Percentiles rank a stretch among this genome's conserved stretches.
Conservation (phyloP, 2,113 vertebrate genomes). For the Otis tarda region DNA sequence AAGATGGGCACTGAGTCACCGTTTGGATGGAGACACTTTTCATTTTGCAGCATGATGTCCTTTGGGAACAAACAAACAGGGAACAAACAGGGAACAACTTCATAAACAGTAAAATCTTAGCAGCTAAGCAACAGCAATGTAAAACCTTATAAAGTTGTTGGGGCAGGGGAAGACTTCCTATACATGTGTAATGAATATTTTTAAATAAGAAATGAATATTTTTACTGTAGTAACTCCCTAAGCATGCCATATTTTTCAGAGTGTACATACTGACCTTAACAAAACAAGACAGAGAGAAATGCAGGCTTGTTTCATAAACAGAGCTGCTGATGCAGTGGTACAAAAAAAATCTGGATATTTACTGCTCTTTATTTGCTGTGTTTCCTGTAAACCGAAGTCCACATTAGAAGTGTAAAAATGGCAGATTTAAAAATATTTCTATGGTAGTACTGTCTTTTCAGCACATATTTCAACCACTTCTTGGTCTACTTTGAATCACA, state of each 20-base stretch:
- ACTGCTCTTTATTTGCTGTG: not conserved
- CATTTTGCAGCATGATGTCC: not conserved
- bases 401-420: not conserved
- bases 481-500: not conserved
- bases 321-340: not conserved
- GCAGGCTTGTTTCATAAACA: not conserved
- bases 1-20: not conserved
- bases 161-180: accelerated
- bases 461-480: not conserved
- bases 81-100: not conserved
- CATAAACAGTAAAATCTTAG: not conserved
- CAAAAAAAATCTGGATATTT: not conserved
- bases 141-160: not conserved
- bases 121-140: not conserved
- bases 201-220: not conserved
- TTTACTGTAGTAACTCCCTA: not conserved
- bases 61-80: not conserved
- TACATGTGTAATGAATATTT: not conserved
- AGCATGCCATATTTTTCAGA: not conserved
- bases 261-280: not conserved
- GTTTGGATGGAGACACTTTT: not conserved
- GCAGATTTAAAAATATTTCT: not conserved
- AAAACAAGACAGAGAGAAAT: not conserved
- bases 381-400: not conserved
- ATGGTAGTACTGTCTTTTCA: not conserved